These are phyloP conservation scores for Glyptemys insculpta DNA, from an alignment of 2,797 vertebrate genomes.

Conservation along the genomic window DNA sequence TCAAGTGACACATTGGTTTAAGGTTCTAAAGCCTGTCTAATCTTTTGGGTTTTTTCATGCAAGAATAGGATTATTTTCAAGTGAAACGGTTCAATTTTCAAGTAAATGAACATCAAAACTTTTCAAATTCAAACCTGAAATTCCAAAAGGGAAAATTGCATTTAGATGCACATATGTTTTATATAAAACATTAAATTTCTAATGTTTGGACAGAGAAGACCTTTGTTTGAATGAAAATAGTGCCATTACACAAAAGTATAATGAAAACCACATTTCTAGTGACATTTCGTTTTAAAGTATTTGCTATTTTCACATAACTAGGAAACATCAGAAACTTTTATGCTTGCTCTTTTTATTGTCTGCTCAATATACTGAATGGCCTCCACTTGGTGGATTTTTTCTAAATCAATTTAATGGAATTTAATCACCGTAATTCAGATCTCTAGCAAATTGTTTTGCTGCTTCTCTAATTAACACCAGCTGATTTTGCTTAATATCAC, in stretches of 20 bases:
- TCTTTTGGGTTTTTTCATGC: background rate
- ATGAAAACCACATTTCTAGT: background rate
- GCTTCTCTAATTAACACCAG: background rate
- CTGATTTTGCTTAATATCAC: background rate
- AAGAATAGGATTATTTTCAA: background rate
- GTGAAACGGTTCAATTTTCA: background rate
- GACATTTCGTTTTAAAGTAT: background rate
- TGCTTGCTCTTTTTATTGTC: background rate
- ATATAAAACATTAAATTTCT: background rate
- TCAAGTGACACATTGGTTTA: background rate
- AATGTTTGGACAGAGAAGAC: background rate
- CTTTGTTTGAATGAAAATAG: background rate
- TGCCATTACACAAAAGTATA: background rate
- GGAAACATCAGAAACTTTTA: background rate
- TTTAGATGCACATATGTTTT: background rate
- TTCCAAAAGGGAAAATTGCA: background rate
- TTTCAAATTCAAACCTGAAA: background rate
- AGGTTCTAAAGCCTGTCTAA: background rate
- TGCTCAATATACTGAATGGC: background rate
- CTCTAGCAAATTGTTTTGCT: background rate
- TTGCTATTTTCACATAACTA: constrained; percentile 1
- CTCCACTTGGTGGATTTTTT: background rate
- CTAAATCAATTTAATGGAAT: background rate
- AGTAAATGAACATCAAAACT: background rate
- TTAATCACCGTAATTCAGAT: background rate